A percentile compares a stretch with the other conserved stretches of the same genome.
Evolutionary conservation across 64 coral and sea anemone genomes (phyloP).

Genomic region (Orbicella faveolata): DNA sequence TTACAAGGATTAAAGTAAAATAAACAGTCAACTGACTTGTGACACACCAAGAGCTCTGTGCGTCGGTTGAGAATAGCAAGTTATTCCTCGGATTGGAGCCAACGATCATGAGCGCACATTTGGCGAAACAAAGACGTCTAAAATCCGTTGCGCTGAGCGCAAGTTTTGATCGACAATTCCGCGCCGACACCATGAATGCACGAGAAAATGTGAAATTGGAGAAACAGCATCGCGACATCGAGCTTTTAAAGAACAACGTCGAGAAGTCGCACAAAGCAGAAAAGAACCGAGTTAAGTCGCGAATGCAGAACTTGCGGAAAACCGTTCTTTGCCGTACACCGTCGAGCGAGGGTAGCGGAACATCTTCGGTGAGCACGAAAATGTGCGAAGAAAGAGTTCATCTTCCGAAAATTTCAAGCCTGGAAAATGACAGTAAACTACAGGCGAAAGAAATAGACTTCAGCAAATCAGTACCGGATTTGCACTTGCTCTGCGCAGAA

Average conservation of each 20-base stretch:
- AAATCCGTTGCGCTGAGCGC: not conserved
- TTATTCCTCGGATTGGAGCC: not conserved
- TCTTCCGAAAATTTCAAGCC: slow-evolving; percentile 9
- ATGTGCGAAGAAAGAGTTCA: not conserved
- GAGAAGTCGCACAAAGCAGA: not conserved
- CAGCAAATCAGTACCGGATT: not conserved
- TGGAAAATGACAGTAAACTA: not conserved
- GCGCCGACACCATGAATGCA: slow-evolving; percentile 3
- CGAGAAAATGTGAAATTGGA: slow-evolving; percentile 2
- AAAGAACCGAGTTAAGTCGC: slow-evolving; percentile 17
- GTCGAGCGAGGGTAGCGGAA: not conserved
- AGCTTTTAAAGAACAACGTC: not conserved
- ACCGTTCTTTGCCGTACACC: not conserved
- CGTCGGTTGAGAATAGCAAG: not conserved
- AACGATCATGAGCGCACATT: not conserved
- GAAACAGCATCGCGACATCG: slow-evolving; percentile 10
- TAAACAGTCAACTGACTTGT: not conserved
- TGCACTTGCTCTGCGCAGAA: not conserved
- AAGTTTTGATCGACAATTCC: not conserved
- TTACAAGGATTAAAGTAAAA: not conserved
- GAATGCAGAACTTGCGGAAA: slow-evolving; percentile 5
- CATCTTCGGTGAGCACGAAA: not conserved
- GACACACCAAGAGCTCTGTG: not conserved
- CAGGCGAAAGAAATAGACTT: not conserved
- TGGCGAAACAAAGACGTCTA: not conserved